Evolutionary conservation across 2,113 vertebrate species (phyloP), one percentile per base, ranked within the genome.

Genomic region (Silurus meridionalis): DNA sequence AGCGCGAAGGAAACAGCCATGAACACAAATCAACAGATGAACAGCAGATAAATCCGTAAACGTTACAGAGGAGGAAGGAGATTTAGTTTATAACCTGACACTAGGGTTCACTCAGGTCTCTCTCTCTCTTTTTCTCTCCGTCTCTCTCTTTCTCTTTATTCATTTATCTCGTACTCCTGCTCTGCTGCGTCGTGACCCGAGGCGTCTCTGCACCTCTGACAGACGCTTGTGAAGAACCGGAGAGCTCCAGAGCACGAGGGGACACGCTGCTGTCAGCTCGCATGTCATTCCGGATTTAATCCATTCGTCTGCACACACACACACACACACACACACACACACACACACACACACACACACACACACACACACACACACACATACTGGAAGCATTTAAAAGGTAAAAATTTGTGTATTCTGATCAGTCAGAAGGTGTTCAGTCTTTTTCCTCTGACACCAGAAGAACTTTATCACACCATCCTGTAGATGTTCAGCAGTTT

Each of bases 11-110:
- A 83, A 87, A 57, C 72, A 79, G 53, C 17, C 52, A 28, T 61
- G 86, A 86, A 83, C 80, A 86, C 80, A 88, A 85, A 90, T 58
- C 86, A 48, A 72, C 75, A 61, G 53, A 87, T 58, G 79, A 80
- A 80, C 23, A 10, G 23, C 52, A 28, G 25, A 78, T 78, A 88
- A 85, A 75, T 72, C 75, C 77, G 83, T 58, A 87, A 58, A 82
- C 50, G 13, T 8, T 52, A 57, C 55, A 81, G 80, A 84, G 66
- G 63, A 82, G 85, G 83, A 55, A 72, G 53, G 19, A 84, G 61
- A 85, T 64, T 82, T 78, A 80, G 85, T 79, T 53, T 69, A 69
- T 57, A 77, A 55, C 57, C 75, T 83, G 71, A 75, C 67, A 72
- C 50, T 25, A 8, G 72, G 69, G 61, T 50, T 85, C 37, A 82